Evolutionary conservation across 2,888 invertebrate genomes (phyloP).

Genomic region (Raillietiella orientalis): DNA sequence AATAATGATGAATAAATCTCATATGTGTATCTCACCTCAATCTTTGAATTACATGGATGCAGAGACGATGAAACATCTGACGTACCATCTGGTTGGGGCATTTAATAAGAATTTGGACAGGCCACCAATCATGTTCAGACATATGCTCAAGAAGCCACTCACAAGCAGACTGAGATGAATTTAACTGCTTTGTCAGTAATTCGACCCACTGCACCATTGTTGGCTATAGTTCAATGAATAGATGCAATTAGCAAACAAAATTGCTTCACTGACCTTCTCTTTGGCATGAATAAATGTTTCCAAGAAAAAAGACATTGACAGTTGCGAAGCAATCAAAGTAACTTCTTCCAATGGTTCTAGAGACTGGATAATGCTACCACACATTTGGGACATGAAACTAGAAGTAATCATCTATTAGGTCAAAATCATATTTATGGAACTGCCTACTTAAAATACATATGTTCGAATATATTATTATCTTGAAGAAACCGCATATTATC

Average conservation of each 20-base stretch:
- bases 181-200: constrained; percentile 70
- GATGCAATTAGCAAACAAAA: constrained; percentile 3
- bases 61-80: constrained; percentile 81
- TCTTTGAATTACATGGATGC: constrained; percentile 75
- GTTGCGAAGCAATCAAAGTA: constrained; percentile 48
- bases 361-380: constrained; percentile 69
- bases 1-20: constrained; percentile 3
- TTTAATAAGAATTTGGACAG: constrained; percentile 68
- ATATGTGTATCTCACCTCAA: constrained; percentile 22
- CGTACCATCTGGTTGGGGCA: constrained; percentile 90
- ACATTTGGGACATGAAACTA: constrained; percentile 89
- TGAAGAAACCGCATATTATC: constrained; percentile 83
- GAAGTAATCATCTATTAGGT: constrained; percentile 8
- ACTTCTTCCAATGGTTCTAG: constrained; percentile 28
- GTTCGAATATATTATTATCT: constrained; percentile 83
- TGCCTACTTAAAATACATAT: constrained; percentile 64
- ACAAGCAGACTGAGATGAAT: constrained; percentile 55
- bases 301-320: constrained; percentile 75
- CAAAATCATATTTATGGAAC: constrained; percentile 1
- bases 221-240: constrained; percentile 21
- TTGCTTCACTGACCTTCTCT: constrained; percentile 31
- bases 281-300: constrained; percentile 91
- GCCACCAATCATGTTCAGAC: constrained; percentile 85
- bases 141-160: constrained; percentile 77
- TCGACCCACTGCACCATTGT: constrained; percentile 94